Conservation (phyloP, 2,888 invertebrate genomes). For the Hyles lineata region DNA sequence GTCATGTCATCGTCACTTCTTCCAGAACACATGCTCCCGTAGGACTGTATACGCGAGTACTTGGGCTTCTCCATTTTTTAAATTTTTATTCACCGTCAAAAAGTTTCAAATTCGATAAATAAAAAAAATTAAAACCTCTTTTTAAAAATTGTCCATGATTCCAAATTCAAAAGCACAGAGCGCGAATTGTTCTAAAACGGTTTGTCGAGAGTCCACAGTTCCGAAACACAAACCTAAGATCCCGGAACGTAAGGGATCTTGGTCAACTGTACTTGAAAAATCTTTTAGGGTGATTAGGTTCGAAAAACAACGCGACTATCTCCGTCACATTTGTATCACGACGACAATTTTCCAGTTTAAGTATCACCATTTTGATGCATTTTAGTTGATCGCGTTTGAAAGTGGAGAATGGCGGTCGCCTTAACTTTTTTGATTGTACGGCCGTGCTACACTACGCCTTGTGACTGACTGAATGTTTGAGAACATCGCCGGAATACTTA, state of each 20-base stretch:
- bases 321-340: constrained; percentile 71
- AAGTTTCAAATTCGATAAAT: constrained; percentile 36
- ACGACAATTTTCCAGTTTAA: constrained; percentile 69
- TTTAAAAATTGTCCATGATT: constrained; percentile 38
- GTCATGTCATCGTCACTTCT: constrained; percentile 79
- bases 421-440: constrained; percentile 37
- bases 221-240: constrained; percentile 61
- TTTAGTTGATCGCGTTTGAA: constrained; percentile 51
- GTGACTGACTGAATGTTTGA: constrained; percentile 46
- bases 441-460: constrained; percentile 48
- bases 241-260: constrained; percentile 57
- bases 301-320: constrained; percentile 71
- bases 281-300: constrained; percentile 78
- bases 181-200: constrained; percentile 42
- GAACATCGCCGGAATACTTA: constrained; percentile 40
- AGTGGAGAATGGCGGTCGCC: constrained; percentile 49
- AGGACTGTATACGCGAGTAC: constrained; percentile 72
- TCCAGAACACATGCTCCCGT: constrained; percentile 75
- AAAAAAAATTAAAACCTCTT: constrained; percentile 33
- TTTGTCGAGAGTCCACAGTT: constrained; percentile 49
- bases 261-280: constrained; percentile 84
- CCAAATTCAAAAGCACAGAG: constrained; percentile 34
- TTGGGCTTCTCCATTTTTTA: constrained; percentile 62
- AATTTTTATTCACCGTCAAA: constrained; percentile 34
- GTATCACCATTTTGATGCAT: constrained; percentile 82